Evolutionary conservation across 2,797 vertebrate species (phyloP).

Genomic region (Myotis pilosus): DNA sequence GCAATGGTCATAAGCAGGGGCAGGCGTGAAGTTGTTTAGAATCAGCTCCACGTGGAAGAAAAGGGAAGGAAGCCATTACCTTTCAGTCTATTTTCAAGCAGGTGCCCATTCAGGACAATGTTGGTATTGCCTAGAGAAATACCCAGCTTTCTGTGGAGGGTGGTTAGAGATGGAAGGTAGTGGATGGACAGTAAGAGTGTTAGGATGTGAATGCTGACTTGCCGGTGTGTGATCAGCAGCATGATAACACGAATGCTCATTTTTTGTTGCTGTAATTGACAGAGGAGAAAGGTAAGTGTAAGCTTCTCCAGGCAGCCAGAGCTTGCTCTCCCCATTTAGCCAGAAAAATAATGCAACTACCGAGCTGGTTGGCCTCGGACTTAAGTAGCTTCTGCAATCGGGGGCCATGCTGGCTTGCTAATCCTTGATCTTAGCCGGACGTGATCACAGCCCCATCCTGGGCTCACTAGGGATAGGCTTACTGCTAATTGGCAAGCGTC

Average conservation of each 20-base stretch:
- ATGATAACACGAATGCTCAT: conserved; percentile 59
- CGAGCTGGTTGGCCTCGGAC: conserved; percentile 85
- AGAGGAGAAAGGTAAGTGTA: conserved; percentile 75
- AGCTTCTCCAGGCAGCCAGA: conserved; percentile 67
- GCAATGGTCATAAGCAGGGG: neutral
- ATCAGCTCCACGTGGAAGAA: neutral
- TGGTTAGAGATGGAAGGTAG: conserved; percentile 74
- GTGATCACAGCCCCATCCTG: conserved; percentile 87
- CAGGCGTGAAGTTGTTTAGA: neutral
- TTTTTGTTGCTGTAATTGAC: conserved; percentile 78
- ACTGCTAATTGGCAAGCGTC: conserved; percentile 89
- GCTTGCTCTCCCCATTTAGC: conserved; percentile 78
- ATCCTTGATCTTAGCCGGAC: conserved; percentile 88
- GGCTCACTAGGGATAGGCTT: conserved; percentile 88
- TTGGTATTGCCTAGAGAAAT: conserved; percentile 57
- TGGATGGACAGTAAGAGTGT: conserved; percentile 64
- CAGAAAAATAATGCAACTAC: conserved; percentile 78
- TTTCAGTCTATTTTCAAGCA: conserved; percentile 41
- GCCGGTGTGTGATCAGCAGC: conserved; percentile 68
- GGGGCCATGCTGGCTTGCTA: conserved; percentile 86
- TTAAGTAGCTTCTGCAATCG: conserved; percentile 87
- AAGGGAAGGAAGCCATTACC: conserved; percentile 46
- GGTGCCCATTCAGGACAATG: conserved; percentile 36
- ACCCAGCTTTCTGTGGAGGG: conserved; percentile 50
- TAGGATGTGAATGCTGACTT: conserved; percentile 63